These are phyloP conservation scores for Melieria picta DNA, from an alignment of 2,888 invertebrate genomes.

Conservation along the genomic window DNA sequence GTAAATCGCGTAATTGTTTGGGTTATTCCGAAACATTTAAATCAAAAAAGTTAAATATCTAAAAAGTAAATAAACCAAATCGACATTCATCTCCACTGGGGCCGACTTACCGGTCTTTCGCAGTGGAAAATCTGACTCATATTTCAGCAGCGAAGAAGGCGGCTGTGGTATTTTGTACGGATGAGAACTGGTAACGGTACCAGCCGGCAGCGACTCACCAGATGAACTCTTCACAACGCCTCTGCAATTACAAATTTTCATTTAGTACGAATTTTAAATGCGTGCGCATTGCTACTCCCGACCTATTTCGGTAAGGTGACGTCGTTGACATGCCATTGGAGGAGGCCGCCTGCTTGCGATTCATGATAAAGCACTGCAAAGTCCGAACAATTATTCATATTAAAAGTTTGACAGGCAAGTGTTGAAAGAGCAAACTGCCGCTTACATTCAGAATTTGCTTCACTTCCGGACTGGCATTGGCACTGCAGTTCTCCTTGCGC, in stretches of 20 bases:
- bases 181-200: conserved; percentile 72
- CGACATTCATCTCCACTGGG: no score
- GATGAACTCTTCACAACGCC: conserved; percentile 75
- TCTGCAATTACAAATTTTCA: conserved; percentile 59
- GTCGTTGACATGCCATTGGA: conserved; percentile 76
- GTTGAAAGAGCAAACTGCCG: conserved; percentile 12
- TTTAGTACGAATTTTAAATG: not conserved
- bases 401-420: conserved; percentile 2
- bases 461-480: conserved; percentile 95
- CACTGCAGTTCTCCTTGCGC: conserved; percentile 96
- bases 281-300: conserved; percentile 49
- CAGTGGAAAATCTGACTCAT: conserved; percentile 83
- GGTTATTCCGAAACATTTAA: no score
- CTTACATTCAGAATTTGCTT: conserved; percentile 91
- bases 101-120: conserved; percentile 86
- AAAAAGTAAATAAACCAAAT: no score
- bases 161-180: conserved; percentile 77
- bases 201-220: conserved; percentile 73
- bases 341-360: conserved; percentile 81
- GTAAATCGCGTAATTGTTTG: conserved; percentile 4
- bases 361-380: conserved; percentile 80
- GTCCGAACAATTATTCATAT: not conserved
- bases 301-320: conserved; percentile 84
- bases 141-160: conserved; percentile 67
- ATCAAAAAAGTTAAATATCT: not conserved